phyloP scores from a whole-genome alignment of 1,140 invertebrate genomes.

The Prorops nasuta region DNA sequence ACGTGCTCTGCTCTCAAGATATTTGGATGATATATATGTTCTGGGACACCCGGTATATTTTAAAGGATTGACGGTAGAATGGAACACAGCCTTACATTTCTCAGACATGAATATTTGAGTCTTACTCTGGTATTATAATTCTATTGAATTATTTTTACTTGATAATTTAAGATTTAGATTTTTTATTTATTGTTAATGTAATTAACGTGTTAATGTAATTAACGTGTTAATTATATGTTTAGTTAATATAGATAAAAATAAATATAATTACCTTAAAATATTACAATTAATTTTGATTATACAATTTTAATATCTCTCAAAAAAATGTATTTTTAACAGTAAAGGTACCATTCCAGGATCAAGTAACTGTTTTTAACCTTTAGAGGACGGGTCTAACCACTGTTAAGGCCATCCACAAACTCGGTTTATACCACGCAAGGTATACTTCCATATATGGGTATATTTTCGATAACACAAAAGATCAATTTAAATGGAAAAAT shows the following conservation, averaged over 20 bases:
- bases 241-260: neutral
- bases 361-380: no score
- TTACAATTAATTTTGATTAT: neutral
- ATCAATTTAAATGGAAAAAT: no score
- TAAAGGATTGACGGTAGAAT: neutral
- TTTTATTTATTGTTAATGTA: neutral
- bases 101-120: conserved; percentile 6
- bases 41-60: conserved; percentile 1
- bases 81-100: neutral
- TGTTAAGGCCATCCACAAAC: no score
- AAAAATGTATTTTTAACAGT: neutral
- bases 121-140: conserved; percentile 5
- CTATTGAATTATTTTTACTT: neutral
- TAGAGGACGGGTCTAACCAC: no score
- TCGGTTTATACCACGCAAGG: no score
- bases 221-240: neutral
- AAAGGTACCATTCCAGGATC: no score
- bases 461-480: no score
- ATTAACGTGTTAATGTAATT: neutral
- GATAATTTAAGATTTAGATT: neutral
- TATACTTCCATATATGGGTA: no score
- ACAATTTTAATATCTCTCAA: neutral
- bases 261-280: neutral
- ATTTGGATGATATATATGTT: conserved; percentile 5
- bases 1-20: neutral